Evolutionary conservation across 2,888 invertebrate species (phyloP).

Genomic region (Caenorhabditis doughertyi): DNA sequence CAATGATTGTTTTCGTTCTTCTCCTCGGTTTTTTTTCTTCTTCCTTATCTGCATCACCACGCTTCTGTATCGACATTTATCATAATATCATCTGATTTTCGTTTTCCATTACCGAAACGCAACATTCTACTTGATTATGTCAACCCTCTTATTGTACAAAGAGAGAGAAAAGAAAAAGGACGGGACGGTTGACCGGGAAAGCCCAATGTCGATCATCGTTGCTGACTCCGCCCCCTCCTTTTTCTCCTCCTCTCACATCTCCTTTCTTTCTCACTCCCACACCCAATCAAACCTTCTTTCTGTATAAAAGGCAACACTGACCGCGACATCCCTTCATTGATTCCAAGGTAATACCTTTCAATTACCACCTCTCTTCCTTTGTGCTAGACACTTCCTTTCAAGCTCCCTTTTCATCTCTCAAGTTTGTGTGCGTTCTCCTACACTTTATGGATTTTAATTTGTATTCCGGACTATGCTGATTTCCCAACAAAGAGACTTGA

Average conservation of each 20-base stretch:
- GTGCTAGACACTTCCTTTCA: no score
- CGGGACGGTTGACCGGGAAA: slow-evolving; percentile 64
- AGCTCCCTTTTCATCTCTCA: not conserved
- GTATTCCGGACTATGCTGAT: slow-evolving; percentile 67
- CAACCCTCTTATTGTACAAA: not conserved
- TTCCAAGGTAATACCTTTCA: slow-evolving; percentile 31
- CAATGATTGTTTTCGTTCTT: slow-evolving; percentile 9
- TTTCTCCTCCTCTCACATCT: slow-evolving; percentile 7
- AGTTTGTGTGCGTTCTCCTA: not conserved
- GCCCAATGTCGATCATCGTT: slow-evolving; percentile 51
- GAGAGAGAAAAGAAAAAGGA: slow-evolving; percentile 14
- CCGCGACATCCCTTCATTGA: slow-evolving; percentile 26
- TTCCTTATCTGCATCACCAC: not conserved
- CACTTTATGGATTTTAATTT: slow-evolving; percentile 60
- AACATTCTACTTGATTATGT: slow-evolving; percentile 20
- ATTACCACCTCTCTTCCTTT: slow-evolving; percentile 38
- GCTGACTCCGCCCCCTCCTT: slow-evolving; percentile 39
- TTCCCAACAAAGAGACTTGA: slow-evolving; percentile 52
- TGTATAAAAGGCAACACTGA: slow-evolving; percentile 53
- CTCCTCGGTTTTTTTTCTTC: not conserved
- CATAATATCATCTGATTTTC: slow-evolving; percentile 46
- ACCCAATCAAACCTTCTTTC: slow-evolving; percentile 29
- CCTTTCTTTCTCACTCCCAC: slow-evolving; percentile 7
- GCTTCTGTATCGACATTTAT: slow-evolving; percentile 10
- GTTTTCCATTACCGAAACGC: slow-evolving; percentile 32